Conservation (phyloP, 1,140 invertebrate species). For the Heliconius eleuchia region DNA sequence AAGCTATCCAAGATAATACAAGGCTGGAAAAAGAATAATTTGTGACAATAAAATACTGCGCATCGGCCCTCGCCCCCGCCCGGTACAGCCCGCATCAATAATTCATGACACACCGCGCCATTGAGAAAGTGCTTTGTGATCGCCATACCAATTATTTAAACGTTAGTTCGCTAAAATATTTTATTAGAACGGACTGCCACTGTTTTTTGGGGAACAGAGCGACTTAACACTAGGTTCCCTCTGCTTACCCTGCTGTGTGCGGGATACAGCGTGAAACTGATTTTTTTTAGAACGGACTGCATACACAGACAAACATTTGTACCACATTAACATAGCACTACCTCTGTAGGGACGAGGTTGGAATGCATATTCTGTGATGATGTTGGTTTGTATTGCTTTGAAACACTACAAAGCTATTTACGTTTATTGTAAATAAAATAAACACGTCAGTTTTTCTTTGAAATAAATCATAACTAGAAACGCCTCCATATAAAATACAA, state of each 20-base stretch:
- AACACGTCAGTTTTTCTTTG: conserved; percentile 29
- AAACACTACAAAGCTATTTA: conserved; percentile 14
- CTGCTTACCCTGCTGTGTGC: no score
- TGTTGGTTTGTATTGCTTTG: background rate
- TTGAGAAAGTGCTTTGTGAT: conserved; percentile 79
- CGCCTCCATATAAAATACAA: conserved; percentile 38
- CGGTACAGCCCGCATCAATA: conserved; percentile 59
- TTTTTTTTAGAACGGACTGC: conserved; percentile 39
- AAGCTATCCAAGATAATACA: conserved; percentile 11
- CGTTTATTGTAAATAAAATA: conserved; percentile 11
- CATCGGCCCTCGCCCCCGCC: conserved; percentile 41
- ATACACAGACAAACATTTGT: conserved; percentile 30
- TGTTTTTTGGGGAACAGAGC: no score
- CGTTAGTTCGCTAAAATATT: conserved; percentile 61
- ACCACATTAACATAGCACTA: conserved; percentile 17
- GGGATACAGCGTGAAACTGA: no score
- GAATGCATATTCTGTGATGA: conserved; percentile 19
- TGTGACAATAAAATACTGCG: conserved; percentile 57
- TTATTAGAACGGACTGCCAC: conserved; percentile 32
- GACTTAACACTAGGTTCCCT: no score
- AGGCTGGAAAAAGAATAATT: conserved; percentile 56
- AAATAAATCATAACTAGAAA: conserved; percentile 34
- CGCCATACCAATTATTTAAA: conserved; percentile 72
- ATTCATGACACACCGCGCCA: conserved; percentile 75
- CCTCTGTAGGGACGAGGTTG: background rate